Evolutionary conservation across 1,140 invertebrate species (phyloP), one percentile per base, ranked within the genome.

Genomic region (Drosophila albomicans): DNA sequence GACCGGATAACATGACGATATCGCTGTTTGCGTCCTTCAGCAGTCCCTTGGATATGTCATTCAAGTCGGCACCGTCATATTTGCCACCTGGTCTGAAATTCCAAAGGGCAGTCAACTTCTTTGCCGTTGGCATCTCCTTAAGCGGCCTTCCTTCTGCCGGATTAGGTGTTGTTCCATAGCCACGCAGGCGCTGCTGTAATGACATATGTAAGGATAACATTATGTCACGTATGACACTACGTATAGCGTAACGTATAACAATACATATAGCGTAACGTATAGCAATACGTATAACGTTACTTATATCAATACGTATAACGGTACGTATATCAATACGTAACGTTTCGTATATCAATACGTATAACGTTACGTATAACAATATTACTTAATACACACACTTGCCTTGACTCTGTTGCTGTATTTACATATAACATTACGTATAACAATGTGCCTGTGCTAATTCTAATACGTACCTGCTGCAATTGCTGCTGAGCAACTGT

Each of bases 31-130:
- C 41, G 2, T 61, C 69, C 2, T 58, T 13, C 1, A 68, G 49
- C 13, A 71, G 25, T 1, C 5, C 15, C 7, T 38, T 57, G 3
- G 32, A 62, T 10, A 77, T 45, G 5, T 75, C 63, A 5, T 38
- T 65, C 13, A 81, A n/a, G 35, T 75, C 57, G 13, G 54, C 25
- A 3, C 63, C 69, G 13, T 56, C 35, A 11, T 43, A 69, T 13
- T 64, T 70, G 58, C 80, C 81, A 10, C 81, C 81, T 4, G 65
- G 65, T 16, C 67, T 20, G 54, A 62, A 76, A 58, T 28, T n/a
- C 52, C 15, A 46, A 0, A 85, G 5, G 2, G 79, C 35, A 51
- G 58, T 32, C 2, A 64, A 49, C 28, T 57, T 54, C 1, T 43
- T 46, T 11, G 67, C 62, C 2, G 69, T 52, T 15, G 84, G 79